Base-by-base conservation (phyloP, 2,797 vertebrate species). In the Vireo griseus region DNA sequence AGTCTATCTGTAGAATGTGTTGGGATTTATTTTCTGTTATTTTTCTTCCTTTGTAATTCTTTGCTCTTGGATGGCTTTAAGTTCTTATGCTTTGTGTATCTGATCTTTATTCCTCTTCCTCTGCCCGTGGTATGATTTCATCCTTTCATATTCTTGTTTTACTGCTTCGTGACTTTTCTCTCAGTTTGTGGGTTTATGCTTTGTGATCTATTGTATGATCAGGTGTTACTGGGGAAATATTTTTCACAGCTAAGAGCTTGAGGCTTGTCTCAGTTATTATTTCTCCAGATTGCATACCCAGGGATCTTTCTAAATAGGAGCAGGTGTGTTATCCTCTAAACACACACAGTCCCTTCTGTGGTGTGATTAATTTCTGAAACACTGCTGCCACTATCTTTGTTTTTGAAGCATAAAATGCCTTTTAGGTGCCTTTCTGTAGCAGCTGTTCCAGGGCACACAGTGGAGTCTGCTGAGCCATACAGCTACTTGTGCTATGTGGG, bases 1-100 rank as follows among this genome's bases (percentile, higher is more conserved):
- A 94, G 37, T 95, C 81, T 92, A 3, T 77, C 91, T 95, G 50
- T 95, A 92, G 94, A 94, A 29, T 59, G n/a, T 89, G 55, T 82
- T 96, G 95, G 92, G 83, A 52, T 94, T 84, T 61, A 37, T 77
- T 88, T 95, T 61, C 69, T 85, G 50, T 80, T 67, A 5, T 22
- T 83, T 95, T 90, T 62, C 88, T 93, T 73, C 31, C 28, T 92
- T 87, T 84, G 33, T 94, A 80, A 58, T 78, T 77, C 72, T 92
- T 91, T 14, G 76, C 90, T 92, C 66, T 82, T 71, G 55, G 85
- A 81, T 91, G 92, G 78, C 88, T 89, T 74, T 95, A 86, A 72
- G 48, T 95, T 85, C 85, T 50, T 65, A 29, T 1, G 16, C 68
- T 95, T n/a, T 88, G 42, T 91, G 28, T 92, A 51, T 76, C 75